Conservation (phyloP, 2,888 invertebrate species). For the Holacanthella duospinosa region DNA sequence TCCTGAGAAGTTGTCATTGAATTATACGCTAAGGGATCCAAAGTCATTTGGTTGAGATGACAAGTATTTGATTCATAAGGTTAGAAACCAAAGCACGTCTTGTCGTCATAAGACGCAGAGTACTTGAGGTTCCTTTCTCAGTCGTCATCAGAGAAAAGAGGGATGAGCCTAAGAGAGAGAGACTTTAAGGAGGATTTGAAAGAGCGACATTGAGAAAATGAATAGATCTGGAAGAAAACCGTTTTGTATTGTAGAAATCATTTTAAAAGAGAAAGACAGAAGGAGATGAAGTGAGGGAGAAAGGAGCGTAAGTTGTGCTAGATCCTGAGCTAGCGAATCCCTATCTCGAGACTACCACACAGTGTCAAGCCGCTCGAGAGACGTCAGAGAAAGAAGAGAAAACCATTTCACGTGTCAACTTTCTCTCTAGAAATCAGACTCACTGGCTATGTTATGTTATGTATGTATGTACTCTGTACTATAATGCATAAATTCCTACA, state of each 20-base stretch:
- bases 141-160: neutral
- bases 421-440: neutral
- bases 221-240: no score
- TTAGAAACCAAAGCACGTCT: neutral
- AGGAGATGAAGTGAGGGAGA: neutral
- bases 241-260: neutral
- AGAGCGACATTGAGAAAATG: neutral
- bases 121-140: neutral
- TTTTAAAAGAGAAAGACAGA: neutral
- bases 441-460: no score
- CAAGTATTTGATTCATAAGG: neutral
- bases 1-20: no score
- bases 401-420: slow-evolving; percentile 5
- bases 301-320: no score
- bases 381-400: neutral
- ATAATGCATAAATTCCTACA: neutral
- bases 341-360: no score
- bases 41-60: no score
- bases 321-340: no score
- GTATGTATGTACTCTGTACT: neutral
- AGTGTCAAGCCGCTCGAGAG: neutral
- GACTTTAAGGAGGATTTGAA: no score
- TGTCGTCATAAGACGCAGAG: neutral
- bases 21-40: no score
- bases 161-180: no score